These are phyloP conservation scores for Pogonocherus hispidulus DNA, from an alignment of 2,888 invertebrate genomes.

Conservation along the genomic window DNA sequence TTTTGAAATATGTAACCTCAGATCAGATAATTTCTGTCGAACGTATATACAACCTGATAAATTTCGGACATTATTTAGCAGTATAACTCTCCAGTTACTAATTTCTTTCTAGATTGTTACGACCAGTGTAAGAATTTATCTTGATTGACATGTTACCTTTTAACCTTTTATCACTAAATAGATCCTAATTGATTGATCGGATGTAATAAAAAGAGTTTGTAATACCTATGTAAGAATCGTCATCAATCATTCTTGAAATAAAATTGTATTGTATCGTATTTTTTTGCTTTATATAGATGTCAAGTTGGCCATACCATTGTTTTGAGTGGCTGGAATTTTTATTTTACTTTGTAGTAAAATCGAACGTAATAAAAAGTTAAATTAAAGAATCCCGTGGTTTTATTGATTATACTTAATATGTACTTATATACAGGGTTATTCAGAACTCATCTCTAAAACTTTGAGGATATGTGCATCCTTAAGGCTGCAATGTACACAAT, in stretches of 20 bases:
- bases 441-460: no score
- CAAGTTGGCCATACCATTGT: no score
- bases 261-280: neutral
- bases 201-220: neutral
- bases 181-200: neutral
- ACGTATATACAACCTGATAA: neutral
- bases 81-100: neutral
- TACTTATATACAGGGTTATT: no score
- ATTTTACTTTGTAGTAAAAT: no score
- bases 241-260: neutral
- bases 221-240: neutral
- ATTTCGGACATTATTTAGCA: neutral
- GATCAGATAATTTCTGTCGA: neutral
- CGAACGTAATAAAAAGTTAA: no score
- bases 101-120: neutral
- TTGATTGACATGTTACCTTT: neutral
- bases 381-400: no score
- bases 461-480: no score
- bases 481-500: no score
- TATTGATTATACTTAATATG: no score
- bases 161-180: neutral
- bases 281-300: neutral
- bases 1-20: neutral
- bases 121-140: neutral
- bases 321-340: no score